These are phyloP conservation scores for Villa cingulata DNA, from an alignment of 2,888 invertebrate species.

Conservation along the genomic window DNA sequence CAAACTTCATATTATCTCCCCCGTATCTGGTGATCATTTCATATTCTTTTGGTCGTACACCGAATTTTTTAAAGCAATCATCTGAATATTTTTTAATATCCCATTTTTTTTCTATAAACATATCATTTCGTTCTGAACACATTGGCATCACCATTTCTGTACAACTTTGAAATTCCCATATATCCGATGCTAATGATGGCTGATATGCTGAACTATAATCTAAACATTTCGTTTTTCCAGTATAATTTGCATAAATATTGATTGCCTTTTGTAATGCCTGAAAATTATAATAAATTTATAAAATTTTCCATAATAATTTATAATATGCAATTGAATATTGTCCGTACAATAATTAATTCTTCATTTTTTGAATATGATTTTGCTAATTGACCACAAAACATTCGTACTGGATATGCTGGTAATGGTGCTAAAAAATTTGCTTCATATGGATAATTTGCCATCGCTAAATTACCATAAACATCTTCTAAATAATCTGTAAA, in stretches of 20 bases:
- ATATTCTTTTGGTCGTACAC: constrained; percentile 50
- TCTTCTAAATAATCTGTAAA: constrained; percentile 51
- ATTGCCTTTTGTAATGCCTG: constrained; percentile 53
- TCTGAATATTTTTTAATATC: constrained; percentile 50
- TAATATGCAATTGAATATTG: constrained; percentile 1
- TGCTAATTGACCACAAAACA: constrained; percentile 44
- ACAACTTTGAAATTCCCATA: constrained; percentile 82
- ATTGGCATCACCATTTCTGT: constrained; percentile 97
- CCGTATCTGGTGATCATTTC: constrained; percentile 67
- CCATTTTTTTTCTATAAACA: constrained; percentile 72
- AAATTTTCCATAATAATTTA: background rate
- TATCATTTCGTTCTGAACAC: constrained; percentile 67
- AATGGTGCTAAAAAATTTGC: constrained; percentile 68
- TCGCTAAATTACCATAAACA: constrained; percentile 69
- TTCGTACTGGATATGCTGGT: constrained; percentile 71
- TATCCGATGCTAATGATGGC: constrained; percentile 46
- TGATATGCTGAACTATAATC: constrained; percentile 46
- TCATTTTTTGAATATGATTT: constrained; percentile 10
- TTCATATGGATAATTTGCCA: constrained; percentile 91
- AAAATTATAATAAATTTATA: constrained; percentile 16
- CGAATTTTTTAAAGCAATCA: constrained; percentile 54
- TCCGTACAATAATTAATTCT: constrained; percentile 13
- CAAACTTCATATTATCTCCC: constrained; percentile 49
- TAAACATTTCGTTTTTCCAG: constrained; percentile 56
- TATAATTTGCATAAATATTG: constrained; percentile 69